phyloP scores from a whole-genome alignment of 2,113 vertebrate genomes.

The Propithecus coquereli region DNA sequence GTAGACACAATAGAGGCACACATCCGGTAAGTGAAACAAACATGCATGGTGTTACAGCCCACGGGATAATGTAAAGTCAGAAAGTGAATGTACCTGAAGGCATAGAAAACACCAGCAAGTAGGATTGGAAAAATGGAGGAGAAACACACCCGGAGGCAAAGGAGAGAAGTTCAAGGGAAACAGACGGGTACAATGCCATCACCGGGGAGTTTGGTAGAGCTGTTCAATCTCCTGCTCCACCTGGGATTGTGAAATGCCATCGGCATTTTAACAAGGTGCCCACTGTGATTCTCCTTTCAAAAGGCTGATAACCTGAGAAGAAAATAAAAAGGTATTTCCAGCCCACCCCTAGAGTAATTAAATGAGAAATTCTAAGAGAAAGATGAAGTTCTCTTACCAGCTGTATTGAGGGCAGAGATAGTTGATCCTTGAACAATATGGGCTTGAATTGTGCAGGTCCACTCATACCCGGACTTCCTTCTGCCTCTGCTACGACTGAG shows the following conservation, averaged over 20 bases:
- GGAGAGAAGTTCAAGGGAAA: not conserved
- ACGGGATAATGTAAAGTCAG: not conserved
- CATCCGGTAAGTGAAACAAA: too few species aligned
- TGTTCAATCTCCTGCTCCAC: not conserved
- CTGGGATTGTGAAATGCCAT: not conserved
- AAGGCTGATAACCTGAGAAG: not conserved
- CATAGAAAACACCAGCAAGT: not conserved
- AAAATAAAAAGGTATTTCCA: not conserved
- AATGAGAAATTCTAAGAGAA: not conserved
- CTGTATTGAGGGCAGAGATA: not conserved
- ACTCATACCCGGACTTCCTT: not conserved
- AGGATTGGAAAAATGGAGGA: not conserved
- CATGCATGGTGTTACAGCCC: not conserved
- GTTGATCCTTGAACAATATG: not conserved
- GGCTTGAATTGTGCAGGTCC: too few species aligned
- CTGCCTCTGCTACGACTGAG: not conserved
- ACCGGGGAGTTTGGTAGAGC: too few species aligned
- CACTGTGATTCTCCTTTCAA: too few species aligned
- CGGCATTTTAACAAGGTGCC: not conserved
- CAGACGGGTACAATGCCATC: fast-evolving
- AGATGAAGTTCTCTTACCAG: not conserved
- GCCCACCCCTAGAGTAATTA: not conserved
- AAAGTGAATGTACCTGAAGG: not conserved
- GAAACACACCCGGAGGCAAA: not conserved
- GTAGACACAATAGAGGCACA: not conserved